Base-by-base conservation (phyloP, 2,113 vertebrate genomes). In the Todiramphus saurophagus region DNA sequence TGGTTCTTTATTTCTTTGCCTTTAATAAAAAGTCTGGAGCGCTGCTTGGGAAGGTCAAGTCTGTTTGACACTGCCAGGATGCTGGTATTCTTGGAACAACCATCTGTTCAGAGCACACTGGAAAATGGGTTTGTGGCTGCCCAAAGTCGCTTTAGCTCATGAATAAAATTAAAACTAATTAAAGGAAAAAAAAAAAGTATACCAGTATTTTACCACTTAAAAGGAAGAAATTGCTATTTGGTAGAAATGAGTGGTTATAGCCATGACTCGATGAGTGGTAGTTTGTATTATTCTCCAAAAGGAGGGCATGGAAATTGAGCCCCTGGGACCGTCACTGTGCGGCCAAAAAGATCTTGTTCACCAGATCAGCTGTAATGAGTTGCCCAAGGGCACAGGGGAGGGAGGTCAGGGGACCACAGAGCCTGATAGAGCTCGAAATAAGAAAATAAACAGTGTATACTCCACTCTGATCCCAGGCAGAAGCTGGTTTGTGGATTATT, bases 11-110 rank as follows among this genome's bases (percentile, higher is more conserved):
- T 75, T 89, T 75, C 30, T 81, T 67, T 76, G 62, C 30, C 87
- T 83, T 75, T 72, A 68, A 80, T 64, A 53, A 78, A 69, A 90
- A 75, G n/a, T 92, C 53, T 60, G 70, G 59, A 62, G 75, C 0
- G 3, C 70, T 83, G 73, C 90, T 81, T 58, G 46, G 78, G 89
- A 96, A 97, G 95, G 95, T 97, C 88, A 69, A 87, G 72, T 30
- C 70, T 92, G 81, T 81, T 51, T 94, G 83, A 90, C 94, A 93
- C 39, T 92, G 82, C 92, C 53, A 94, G 85, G 96, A 63, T 63
- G 39, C 79, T 75, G 89, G 27, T 96, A 80, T 96, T 96, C 94
- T 96, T 83, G 94, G 79, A 97, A 92, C 83, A 93, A 37, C 93
- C 96, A 90, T 86, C 93, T 96, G 88, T 79, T 97, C 94, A 77